A percentile compares a stretch with the other conserved stretches of the same genome.
phyloP scores from a whole-genome alignment of 2,797 vertebrate species.

The Denticeps clupeoides region DNA sequence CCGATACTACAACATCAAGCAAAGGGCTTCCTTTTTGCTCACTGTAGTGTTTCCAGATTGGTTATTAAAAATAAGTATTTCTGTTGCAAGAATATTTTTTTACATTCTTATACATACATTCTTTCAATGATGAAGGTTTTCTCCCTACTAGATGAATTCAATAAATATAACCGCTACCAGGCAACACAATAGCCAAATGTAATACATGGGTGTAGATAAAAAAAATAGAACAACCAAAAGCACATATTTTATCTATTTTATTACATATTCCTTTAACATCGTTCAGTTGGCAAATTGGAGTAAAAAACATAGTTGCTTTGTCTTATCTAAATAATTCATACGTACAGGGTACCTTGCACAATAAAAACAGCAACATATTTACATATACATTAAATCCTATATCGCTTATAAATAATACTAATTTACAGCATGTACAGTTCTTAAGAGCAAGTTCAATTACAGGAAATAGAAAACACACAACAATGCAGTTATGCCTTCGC shows the following conservation, averaged over 20 bases:
- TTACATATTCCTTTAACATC: slow-evolving; percentile 38
- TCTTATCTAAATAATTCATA: slow-evolving; percentile 47
- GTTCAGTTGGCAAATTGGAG: slow-evolving; percentile 40
- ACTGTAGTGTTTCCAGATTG: too few species aligned
- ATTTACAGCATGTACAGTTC: slow-evolving; percentile 39
- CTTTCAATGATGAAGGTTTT: too few species aligned
- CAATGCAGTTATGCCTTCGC: slow-evolving; percentile 22
- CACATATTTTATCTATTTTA: slow-evolving; percentile 28
- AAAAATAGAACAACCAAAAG: slow-evolving; percentile 8
- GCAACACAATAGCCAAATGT: too few species aligned
- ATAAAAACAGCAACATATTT: slow-evolving; percentile 43
- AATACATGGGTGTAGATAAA: slow-evolving; percentile 5
- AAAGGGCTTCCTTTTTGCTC: too few species aligned
- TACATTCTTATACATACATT: too few species aligned
- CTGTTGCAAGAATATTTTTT: too few species aligned
- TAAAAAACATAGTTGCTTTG: slow-evolving; percentile 45
- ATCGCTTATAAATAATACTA: slow-evolving; percentile 39
- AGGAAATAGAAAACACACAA: slow-evolving; percentile 13
- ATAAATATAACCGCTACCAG: too few species aligned
- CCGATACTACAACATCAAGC: too few species aligned
- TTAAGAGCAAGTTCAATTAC: slow-evolving; percentile 21
- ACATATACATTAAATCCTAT: slow-evolving; percentile 40
- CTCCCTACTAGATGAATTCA: too few species aligned
- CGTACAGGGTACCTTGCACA: slow-evolving; percentile 35
- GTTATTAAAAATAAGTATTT: too few species aligned